Evolutionary conservation across 2,113 vertebrate genomes (phyloP).

Genomic region (Aptenodytes forsteri): DNA sequence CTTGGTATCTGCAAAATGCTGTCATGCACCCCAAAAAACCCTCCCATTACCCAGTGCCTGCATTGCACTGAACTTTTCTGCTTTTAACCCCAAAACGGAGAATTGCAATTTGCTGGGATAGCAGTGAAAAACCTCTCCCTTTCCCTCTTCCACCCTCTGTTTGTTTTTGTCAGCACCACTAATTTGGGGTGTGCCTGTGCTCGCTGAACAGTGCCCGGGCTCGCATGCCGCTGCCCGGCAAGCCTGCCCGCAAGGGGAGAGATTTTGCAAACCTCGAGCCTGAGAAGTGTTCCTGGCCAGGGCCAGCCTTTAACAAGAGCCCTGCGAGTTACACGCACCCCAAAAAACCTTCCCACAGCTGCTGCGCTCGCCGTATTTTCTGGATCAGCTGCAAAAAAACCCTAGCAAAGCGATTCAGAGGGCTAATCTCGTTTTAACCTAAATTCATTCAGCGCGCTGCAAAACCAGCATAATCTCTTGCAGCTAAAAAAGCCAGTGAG

Average conservation of each 20-base stretch:
- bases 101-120: not conserved
- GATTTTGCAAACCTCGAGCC: not conserved
- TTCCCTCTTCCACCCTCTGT: not conserved
- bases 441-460: not conserved
- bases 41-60: not conserved
- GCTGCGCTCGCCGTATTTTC: not conserved
- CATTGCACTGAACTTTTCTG: not conserved
- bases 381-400: not conserved
- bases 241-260: not conserved
- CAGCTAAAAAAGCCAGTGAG: not conserved
- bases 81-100: not conserved
- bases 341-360: not conserved
- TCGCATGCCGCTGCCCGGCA: not conserved
- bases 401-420: constrained; percentile 8
- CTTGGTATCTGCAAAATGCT: not conserved
- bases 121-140: not conserved
- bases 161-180: not conserved
- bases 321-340: not conserved
- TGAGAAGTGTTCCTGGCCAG: accelerated
- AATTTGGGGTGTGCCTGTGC: not conserved
- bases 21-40: not conserved
- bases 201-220: not conserved
- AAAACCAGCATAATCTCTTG: constrained; percentile 7
- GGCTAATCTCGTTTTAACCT: constrained; percentile 68
- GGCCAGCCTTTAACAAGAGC: not conserved